Evolutionary conservation across 1,140 invertebrate genomes (phyloP).

Genomic region (Anastrepha ludens): DNA sequence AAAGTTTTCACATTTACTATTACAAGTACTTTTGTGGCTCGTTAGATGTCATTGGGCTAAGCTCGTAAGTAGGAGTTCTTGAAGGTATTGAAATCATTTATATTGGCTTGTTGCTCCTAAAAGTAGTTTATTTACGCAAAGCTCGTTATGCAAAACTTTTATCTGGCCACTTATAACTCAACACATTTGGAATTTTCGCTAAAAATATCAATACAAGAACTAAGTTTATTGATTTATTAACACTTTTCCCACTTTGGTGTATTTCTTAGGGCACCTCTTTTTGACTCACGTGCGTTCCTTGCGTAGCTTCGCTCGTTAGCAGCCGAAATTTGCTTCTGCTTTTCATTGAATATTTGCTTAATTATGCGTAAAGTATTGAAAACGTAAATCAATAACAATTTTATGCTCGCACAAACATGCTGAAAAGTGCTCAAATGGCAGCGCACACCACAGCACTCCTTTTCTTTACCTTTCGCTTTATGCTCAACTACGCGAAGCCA

Average conservation of each 20-base stretch:
- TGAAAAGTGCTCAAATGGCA: too few species aligned
- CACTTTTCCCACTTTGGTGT: background rate
- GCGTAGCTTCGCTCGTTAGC: background rate
- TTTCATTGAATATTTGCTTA: constrained; percentile 27
- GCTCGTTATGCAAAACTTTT: too few species aligned
- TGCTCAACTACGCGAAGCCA: too few species aligned
- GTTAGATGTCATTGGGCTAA: background rate
- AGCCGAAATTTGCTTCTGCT: background rate
- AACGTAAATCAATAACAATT: background rate
- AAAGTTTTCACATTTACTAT: constrained; percentile 22
- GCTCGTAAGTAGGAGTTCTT: background rate
- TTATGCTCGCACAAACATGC: too few species aligned
- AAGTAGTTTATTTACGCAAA: too few species aligned
- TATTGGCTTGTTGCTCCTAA: background rate
- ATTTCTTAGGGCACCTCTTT: background rate
- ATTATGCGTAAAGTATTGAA: constrained; percentile 46
- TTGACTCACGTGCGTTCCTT: background rate
- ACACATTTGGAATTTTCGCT: background rate
- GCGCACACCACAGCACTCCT: too few species aligned
- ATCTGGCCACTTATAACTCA: background rate
- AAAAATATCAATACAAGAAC: background rate
- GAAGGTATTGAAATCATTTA: background rate
- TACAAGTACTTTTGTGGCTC: background rate
- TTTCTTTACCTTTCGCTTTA: too few species aligned
- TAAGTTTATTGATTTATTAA: constrained; percentile 10